Evolutionary conservation across 2,113 vertebrate genomes (phyloP).

Genomic region (Heptranchias perlo): DNA sequence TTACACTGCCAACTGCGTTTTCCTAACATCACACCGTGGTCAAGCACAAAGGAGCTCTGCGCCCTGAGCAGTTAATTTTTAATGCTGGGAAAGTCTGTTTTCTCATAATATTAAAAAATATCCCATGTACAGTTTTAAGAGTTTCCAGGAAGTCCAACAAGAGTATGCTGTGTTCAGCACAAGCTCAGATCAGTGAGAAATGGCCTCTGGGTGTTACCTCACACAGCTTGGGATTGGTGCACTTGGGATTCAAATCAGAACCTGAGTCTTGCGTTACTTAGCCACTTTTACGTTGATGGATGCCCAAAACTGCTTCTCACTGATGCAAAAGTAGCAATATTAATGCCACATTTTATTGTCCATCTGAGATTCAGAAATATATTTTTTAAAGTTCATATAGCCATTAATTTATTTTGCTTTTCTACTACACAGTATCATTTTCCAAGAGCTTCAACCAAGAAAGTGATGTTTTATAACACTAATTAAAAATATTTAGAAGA

Average conservation of each 20-base stretch:
- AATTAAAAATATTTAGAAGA: neutral
- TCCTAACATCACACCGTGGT: neutral
- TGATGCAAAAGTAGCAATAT: neutral
- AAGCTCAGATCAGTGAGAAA: neutral
- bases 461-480: neutral
- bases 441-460: neutral
- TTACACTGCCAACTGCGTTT: neutral
- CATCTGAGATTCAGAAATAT: neutral
- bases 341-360: neutral
- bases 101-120: neutral
- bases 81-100: neutral
- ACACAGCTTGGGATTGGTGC: neutral
- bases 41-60: neutral
- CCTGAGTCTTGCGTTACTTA: neutral
- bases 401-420: neutral
- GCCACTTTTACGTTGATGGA: neutral
- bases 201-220: neutral
- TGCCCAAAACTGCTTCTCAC: neutral
- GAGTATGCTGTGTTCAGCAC: neutral
- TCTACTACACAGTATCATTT: neutral
- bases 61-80: neutral
- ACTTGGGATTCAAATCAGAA: neutral
- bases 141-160: neutral
- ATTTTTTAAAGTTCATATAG: neutral
- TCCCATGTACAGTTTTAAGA: neutral